Percentiles rank a stretch among this genome's conserved stretches.
Conservation (phyloP, 2,113 vertebrate genomes). For the Sander lucioperca region DNA sequence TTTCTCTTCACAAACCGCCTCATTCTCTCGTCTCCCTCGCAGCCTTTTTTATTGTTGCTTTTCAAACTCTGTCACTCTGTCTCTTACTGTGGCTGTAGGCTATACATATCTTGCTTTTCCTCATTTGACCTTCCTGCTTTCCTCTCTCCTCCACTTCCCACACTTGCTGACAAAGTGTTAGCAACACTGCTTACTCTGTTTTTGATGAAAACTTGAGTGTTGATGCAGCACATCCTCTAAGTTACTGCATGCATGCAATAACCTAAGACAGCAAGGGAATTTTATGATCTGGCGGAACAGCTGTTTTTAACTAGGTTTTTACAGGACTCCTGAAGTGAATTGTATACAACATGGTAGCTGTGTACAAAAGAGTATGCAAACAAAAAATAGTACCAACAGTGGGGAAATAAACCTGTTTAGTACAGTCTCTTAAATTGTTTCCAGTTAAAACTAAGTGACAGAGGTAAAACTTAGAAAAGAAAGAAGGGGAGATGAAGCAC, state of each 20-base stretch:
- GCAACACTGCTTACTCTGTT: not conserved
- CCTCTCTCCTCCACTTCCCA: not conserved
- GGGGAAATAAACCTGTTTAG: not conserved
- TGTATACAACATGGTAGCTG: not conserved
- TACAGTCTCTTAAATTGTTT: not conserved
- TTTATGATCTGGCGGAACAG: not conserved
- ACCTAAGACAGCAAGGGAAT: not conserved
- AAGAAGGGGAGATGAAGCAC: not conserved
- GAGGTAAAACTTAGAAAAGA: not conserved
- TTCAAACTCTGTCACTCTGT: slow-evolving; percentile 20
- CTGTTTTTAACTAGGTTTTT: not conserved
- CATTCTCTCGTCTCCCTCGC: slow-evolving; percentile 6
- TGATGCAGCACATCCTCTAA: not conserved
- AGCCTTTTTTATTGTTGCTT: slow-evolving; percentile 19
- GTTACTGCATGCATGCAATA: not conserved
- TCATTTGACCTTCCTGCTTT: slow-evolving; percentile 44
- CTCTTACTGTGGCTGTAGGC: slow-evolving; percentile 20
- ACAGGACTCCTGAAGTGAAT: not conserved
- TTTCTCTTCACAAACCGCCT: slow-evolving; percentile 29
- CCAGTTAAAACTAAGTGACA: not conserved
- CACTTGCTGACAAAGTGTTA: slow-evolving; percentile 30
- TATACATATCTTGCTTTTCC: not conserved
- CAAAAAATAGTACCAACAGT: not conserved
- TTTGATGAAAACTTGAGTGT: slow-evolving; percentile 8
- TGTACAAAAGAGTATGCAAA: not conserved